Conservation (phyloP, 1,140 invertebrate species). For the Lepidostoma basale region DNA sequence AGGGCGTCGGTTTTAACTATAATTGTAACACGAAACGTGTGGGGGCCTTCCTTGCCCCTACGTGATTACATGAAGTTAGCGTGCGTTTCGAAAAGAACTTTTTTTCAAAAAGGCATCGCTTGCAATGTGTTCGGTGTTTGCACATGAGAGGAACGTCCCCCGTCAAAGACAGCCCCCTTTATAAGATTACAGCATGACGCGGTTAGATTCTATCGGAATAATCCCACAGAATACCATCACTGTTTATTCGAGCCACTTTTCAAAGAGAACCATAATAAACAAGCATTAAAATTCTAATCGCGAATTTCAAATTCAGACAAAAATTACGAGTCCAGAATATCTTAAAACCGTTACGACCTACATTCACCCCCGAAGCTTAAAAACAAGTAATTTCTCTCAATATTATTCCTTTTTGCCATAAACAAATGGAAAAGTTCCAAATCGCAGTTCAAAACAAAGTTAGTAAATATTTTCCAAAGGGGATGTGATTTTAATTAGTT, state of each 20-base stretch:
- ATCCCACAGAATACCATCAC: neutral
- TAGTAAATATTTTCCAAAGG: neutral
- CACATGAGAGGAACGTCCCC: neutral
- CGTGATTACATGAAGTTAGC: too few species aligned
- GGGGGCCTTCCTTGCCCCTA: too few species aligned
- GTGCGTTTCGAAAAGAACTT: too few species aligned
- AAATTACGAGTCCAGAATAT: neutral
- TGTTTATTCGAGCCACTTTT: neutral
- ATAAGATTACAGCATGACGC: neutral
- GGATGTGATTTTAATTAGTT: neutral
- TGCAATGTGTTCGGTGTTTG: neutral
- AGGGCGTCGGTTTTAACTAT: too few species aligned
- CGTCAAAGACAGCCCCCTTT: neutral
- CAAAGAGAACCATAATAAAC: too few species aligned
- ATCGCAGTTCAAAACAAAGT: neutral
- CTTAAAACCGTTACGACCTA: neutral
- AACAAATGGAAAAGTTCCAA: neutral
- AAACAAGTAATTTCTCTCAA: neutral
- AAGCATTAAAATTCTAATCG: constrained; percentile 11
- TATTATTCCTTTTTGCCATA: neutral
- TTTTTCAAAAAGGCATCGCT: neutral
- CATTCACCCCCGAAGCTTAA: neutral
- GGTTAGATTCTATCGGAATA: neutral
- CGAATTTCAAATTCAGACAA: neutral
- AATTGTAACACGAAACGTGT: too few species aligned